Evolutionary conservation across 1,140 invertebrate species (phyloP).

Genomic region (Sycophila sp.): DNA sequence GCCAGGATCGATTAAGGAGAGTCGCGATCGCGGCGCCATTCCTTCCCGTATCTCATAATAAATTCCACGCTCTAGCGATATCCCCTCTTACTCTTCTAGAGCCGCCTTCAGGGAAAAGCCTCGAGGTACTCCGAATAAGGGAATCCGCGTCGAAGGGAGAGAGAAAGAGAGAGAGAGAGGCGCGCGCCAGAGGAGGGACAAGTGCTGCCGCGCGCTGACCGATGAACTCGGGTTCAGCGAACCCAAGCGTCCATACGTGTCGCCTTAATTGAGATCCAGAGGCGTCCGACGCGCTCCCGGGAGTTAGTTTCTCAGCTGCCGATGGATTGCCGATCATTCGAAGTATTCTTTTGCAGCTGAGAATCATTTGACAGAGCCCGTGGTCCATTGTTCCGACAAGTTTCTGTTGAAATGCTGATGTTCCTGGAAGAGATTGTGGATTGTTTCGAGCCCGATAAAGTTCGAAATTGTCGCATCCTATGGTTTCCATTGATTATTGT

Average conservation of each 20-base stretch:
- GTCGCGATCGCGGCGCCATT: background rate
- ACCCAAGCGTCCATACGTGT: background rate
- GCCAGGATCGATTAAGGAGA: conserved; percentile 3
- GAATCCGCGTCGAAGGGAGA: conserved; percentile 8
- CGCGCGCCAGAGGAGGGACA: background rate
- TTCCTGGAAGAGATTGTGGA: too few relatives aligned
- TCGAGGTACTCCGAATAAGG: conserved; percentile 21
- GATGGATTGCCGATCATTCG: too few relatives aligned
- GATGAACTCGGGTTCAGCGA: conserved; percentile 32
- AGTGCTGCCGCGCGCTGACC: conserved; percentile 5
- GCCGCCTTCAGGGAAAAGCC: background rate
- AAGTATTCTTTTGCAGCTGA: too few relatives aligned
- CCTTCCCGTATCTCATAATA: background rate
- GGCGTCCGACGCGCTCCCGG: background rate
- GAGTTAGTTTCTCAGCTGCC: background rate
- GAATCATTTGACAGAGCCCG: too few relatives aligned
- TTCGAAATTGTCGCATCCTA: too few relatives aligned
- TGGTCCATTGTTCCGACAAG: too few relatives aligned
- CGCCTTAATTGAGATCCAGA: background rate
- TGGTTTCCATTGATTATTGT: too few relatives aligned
- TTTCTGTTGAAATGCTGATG: too few relatives aligned
- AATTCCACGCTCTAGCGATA: background rate
- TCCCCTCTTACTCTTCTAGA: too few relatives aligned
- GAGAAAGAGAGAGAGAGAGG: background rate
- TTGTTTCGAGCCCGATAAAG: too few relatives aligned